Percentiles rank a stretch among this genome's conserved stretches.
phyloP scores from a whole-genome alignment of 1,140 invertebrate genomes.

The Zaprionus ornatus region DNA sequence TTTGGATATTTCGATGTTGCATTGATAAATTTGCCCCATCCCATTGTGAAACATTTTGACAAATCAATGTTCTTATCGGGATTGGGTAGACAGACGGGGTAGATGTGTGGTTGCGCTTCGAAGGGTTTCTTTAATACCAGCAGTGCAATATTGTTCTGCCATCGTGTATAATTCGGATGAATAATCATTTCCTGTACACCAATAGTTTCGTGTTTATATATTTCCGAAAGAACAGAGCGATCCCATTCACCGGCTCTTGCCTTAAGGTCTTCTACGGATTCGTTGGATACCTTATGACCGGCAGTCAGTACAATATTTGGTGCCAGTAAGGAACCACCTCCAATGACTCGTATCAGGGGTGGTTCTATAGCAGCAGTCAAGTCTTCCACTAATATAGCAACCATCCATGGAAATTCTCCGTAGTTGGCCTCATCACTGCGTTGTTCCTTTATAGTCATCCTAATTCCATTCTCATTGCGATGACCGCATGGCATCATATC shows the following conservation, averaged over 20 bases:
- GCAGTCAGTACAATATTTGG: slow-evolving; percentile 87
- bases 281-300: slow-evolving; percentile 86
- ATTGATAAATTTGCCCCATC: slow-evolving; percentile 89
- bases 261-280: slow-evolving; percentile 84
- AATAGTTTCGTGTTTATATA: slow-evolving; percentile 86
- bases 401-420: slow-evolving; percentile 94
- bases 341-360: slow-evolving; percentile 86
- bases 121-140: slow-evolving; percentile 85
- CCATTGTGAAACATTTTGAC: slow-evolving; percentile 88
- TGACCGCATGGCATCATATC: background rate
- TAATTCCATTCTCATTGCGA: slow-evolving; percentile 15
- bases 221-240: slow-evolving; percentile 86
- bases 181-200: slow-evolving; percentile 84
- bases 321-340: slow-evolving; percentile 88
- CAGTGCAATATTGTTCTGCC: slow-evolving; percentile 85
- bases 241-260: slow-evolving; percentile 90
- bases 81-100: slow-evolving; percentile 86
- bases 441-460: background rate
- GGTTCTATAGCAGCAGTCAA: slow-evolving; percentile 84
- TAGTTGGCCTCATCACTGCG: slow-evolving; percentile 84
- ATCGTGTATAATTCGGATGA: slow-evolving; percentile 84
- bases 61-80: slow-evolving; percentile 73
- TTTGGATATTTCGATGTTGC: slow-evolving; percentile 88
- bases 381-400: slow-evolving; percentile 88
- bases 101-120: slow-evolving; percentile 85